A percentile compares a stretch with the other conserved stretches of the same genome.
Evolutionary conservation across 2,113 vertebrate species (phyloP).

Genomic region (Boleophthalmus pectinirostris): DNA sequence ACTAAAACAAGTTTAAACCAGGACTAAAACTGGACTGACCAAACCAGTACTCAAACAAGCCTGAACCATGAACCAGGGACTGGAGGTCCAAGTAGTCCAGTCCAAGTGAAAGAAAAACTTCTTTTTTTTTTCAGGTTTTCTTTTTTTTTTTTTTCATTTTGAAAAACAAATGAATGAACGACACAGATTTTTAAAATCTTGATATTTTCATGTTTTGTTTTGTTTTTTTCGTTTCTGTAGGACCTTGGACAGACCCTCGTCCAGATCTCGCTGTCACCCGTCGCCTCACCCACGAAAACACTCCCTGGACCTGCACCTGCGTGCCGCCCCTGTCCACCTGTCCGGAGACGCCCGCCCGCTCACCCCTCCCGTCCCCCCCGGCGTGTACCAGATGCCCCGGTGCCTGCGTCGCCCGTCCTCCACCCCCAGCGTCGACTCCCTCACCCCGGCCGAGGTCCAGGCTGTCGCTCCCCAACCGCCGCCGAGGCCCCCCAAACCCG

Average conservation of each 20-base stretch:
- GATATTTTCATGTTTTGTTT: too few relatives aligned
- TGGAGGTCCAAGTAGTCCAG: too few relatives aligned
- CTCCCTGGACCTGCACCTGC: slow-evolving; percentile 65
- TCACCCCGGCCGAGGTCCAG: slow-evolving; percentile 42
- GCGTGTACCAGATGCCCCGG: slow-evolving; percentile 56
- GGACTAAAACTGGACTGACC: too few relatives aligned
- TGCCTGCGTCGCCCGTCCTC: slow-evolving; percentile 37
- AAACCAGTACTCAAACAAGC: too few relatives aligned
- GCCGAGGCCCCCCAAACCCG: slow-evolving; percentile 66
- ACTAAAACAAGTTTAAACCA: too few relatives aligned
- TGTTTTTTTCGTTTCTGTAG: background rate
- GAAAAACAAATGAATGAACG: too few relatives aligned
- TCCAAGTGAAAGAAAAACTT: too few relatives aligned
- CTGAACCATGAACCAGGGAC: too few relatives aligned
- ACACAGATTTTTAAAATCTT: too few relatives aligned
- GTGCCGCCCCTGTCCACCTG: slow-evolving; percentile 24
- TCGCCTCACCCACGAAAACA: slow-evolving; percentile 71
- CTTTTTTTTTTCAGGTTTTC: too few relatives aligned
- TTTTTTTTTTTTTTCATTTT: too few relatives aligned
- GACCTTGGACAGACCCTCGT: slow-evolving; percentile 15
- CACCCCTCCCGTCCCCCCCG: background rate
- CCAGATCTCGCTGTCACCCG: slow-evolving; percentile 44
- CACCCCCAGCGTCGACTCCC: slow-evolving; percentile 50
- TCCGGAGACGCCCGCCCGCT: background rate
- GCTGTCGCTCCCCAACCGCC: slow-evolving; percentile 46